These are phyloP conservation scores for Haliclystus octoradiatus DNA, from an alignment of 30 jellyfish, hydroid and myxozoan species.

Conservation along the genomic window DNA sequence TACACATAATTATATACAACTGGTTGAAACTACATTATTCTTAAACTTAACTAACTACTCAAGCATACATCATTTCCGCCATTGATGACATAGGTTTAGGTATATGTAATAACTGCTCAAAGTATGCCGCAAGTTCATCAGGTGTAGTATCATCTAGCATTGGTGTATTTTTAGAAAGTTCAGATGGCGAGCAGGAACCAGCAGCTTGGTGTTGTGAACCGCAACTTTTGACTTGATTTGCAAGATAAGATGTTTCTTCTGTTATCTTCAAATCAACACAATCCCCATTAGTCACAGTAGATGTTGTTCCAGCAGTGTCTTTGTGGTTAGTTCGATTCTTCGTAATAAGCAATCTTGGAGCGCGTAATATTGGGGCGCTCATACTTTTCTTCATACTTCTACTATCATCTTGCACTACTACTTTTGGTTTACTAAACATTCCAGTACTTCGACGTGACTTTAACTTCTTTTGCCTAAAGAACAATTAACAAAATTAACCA, in stretches of 20 bases:
- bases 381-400: no score
- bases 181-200: neutral
- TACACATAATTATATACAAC: no score
- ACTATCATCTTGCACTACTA: no score
- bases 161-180: neutral
- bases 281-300: neutral
- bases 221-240: neutral
- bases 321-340: no score
- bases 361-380: neutral
- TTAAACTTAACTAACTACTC: no score
- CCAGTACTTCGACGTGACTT: no score
- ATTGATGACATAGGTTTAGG: constrained; percentile 98
- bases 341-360: neutral
- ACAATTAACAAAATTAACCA: no score
- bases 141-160: constrained; percentile 44
- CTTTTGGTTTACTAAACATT: no score
- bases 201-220: neutral
- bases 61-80: constrained; percentile 99
- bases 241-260: neutral
- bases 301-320: neutral
- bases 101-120: constrained; percentile 61
- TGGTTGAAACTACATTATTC: no score
- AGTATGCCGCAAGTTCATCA: constrained; percentile 75
- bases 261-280: neutral
- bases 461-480: no score